phyloP scores from a whole-genome alignment of 2,797 vertebrate genomes.

The Dromococcyx pavoninus region DNA sequence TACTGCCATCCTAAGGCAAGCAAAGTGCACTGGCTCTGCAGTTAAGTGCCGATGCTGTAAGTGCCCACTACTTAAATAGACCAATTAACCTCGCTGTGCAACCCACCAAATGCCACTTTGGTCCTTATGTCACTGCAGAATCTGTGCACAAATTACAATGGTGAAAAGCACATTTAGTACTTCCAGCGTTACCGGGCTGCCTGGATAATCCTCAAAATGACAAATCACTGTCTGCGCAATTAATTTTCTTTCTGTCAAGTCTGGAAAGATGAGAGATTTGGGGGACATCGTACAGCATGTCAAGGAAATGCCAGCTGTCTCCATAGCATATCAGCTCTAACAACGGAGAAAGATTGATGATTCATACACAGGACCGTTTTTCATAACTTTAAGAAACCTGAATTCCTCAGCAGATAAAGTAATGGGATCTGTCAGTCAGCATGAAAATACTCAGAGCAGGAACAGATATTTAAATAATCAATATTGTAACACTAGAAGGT shows the following conservation, averaged over 20 bases:
- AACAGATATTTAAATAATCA: constrained; percentile 68
- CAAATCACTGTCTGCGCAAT: constrained; percentile 62
- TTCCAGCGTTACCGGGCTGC: constrained; percentile 16
- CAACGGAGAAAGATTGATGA: constrained; percentile 75
- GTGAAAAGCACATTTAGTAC: neutral
- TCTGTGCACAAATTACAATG: neutral
- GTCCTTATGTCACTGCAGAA: neutral
- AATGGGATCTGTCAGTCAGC: constrained; percentile 78
- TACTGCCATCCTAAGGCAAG: constrained; percentile 64
- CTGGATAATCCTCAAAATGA: constrained; percentile 64
- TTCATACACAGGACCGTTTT: constrained; percentile 47
- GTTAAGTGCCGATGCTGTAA: neutral
- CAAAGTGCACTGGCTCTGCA: neutral
- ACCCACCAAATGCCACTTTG: neutral
- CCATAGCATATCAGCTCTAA: constrained; percentile 60
- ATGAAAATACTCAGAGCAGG: constrained; percentile 31
- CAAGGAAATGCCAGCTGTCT: constrained; percentile 76
- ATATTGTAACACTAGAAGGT: constrained; percentile 33
- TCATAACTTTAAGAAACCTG: constrained; percentile 68
- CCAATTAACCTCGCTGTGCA: neutral
- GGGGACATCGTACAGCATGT: constrained; percentile 59
- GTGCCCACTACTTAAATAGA: neutral
- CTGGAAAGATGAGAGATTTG: constrained; percentile 76
- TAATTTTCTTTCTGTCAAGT: constrained; percentile 78
- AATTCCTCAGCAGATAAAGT: constrained; percentile 74